phyloP scores from a whole-genome alignment of 2,888 invertebrate species.

The Hydroisotoma schaefferi region DNA sequence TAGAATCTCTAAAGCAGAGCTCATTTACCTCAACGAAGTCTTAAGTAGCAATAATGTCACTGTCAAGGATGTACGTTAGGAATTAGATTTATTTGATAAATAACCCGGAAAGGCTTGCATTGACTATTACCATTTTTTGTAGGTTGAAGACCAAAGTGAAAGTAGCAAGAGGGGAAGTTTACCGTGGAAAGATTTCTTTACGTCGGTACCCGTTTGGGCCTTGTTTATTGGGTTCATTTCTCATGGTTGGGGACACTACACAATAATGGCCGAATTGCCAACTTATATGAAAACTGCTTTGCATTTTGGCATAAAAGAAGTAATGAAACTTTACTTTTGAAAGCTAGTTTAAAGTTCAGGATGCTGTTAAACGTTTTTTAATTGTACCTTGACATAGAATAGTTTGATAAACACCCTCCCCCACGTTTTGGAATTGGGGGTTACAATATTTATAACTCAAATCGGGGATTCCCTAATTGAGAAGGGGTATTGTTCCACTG shows the following conservation, averaged over 20 bases:
- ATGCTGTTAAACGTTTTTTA: not conserved
- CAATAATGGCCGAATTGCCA: conserved; percentile 75
- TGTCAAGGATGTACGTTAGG: not conserved
- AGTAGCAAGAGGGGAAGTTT: too few relatives aligned
- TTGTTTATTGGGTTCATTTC: conserved; percentile 42
- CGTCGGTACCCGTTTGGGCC: conserved; percentile 42
- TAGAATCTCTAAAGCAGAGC: conserved; percentile 68
- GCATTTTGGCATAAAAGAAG: conserved; percentile 72
- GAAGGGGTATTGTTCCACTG: conserved; percentile 50
- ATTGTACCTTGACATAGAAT: conserved; percentile 51
- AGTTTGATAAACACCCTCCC: conserved; percentile 64
- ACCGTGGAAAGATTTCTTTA: conserved; percentile 42
- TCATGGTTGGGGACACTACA: conserved; percentile 65
- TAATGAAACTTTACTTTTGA: conserved; percentile 48
- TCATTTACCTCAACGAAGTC: conserved; percentile 56
- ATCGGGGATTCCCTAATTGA: conserved; percentile 63
- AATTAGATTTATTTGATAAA: not conserved
- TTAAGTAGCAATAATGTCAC: not conserved
- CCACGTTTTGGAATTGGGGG: conserved; percentile 66
- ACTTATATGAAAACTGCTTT: conserved; percentile 80
- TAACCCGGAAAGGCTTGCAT: too few relatives aligned
- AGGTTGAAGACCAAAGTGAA: too few relatives aligned
- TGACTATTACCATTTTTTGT: too few relatives aligned
- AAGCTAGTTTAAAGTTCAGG: not conserved
- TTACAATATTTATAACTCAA: conserved; percentile 63